Base-by-base conservation (phyloP, 2,113 vertebrate species). In the Epinephelus moara region DNA sequence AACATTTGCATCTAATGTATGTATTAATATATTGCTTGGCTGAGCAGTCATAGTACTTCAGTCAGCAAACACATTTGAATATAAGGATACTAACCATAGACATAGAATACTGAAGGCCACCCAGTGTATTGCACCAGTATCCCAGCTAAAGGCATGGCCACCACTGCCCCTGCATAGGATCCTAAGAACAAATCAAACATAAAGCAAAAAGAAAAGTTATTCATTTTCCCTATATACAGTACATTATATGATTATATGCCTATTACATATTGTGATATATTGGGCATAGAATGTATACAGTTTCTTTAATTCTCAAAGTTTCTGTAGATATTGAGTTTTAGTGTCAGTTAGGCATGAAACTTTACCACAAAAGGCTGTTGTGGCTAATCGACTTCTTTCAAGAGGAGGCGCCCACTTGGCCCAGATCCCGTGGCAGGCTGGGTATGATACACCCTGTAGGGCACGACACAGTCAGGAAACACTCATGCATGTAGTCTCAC, bases 61-160 rank as follows among this genome's bases (percentile, higher is more conserved):
- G 37, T 11, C 70, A 64, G 10, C 11, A 11, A 30, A 25, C 23
- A 71, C 57, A 57, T 75, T 52, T 64, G 4, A 71, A 25, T 7
- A 57, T 62, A 50, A 80, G 11, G 10, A 62, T 74, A 91, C 95
- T 89, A 82, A 96, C 97, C 97, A 74, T 98, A 98, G 23, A 98
- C 97, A 40, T 98, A 98, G 94, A 98, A 98, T 37, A 98, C 96
- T 45, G 97, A 98, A 81, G 96, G 93, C 97, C 97, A 98, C 69
- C 97, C 97, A 0, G 94, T 90, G 88, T 98, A 98, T 88, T 98
- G 97, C 63, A 98, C 97, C 81, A 98, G 94, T 69, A 98, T 94
- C 50, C 97, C 97, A n/a, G 97, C 97, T 75, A 98, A 94, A 40
- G 97, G 97, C 97, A 98, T 98, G 27, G 97, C 97, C 63, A 98